These are phyloP conservation scores for Nemotelus pantherinus DNA, from an alignment of 2,888 invertebrate genomes.

Conservation along the genomic window DNA sequence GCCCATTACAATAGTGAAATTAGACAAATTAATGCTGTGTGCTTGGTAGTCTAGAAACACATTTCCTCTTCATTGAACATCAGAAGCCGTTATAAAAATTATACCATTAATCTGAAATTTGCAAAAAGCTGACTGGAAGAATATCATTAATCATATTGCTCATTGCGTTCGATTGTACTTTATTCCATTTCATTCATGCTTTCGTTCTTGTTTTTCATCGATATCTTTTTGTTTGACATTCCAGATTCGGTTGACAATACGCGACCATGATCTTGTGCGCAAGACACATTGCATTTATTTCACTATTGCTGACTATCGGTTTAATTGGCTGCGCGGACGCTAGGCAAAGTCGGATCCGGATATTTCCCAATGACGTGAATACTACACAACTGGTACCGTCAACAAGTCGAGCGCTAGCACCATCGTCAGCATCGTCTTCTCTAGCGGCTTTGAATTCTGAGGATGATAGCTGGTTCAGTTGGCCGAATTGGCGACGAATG, in stretches of 20 bases:
- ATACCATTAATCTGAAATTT: no score
- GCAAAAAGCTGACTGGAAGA: no score
- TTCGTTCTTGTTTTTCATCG: background rate
- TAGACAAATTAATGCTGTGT: no score
- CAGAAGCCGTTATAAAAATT: no score
- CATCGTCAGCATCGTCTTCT: background rate
- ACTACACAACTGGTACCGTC: background rate
- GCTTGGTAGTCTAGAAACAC: no score
- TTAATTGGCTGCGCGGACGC: background rate
- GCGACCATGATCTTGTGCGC: constrained; percentile 18
- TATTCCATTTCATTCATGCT: background rate
- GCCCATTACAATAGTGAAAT: no score
- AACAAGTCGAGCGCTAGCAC: background rate
- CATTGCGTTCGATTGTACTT: no score
- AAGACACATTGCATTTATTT: constrained; percentile 18
- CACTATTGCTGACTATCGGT: constrained; percentile 20
- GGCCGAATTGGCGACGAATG: constrained; percentile 25
- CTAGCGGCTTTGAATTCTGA: no score
- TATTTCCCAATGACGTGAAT: constrained; percentile 5
- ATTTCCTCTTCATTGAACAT: no score
- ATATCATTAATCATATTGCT: no score
- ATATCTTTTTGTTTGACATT: constrained; percentile 18
- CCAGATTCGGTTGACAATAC: constrained; percentile 5
- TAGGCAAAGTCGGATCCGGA: constrained; percentile 8
- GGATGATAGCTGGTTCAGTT: constrained; percentile 36